Base-by-base conservation (phyloP, 2,797 vertebrate species). In the Bradypus variegatus region DNA sequence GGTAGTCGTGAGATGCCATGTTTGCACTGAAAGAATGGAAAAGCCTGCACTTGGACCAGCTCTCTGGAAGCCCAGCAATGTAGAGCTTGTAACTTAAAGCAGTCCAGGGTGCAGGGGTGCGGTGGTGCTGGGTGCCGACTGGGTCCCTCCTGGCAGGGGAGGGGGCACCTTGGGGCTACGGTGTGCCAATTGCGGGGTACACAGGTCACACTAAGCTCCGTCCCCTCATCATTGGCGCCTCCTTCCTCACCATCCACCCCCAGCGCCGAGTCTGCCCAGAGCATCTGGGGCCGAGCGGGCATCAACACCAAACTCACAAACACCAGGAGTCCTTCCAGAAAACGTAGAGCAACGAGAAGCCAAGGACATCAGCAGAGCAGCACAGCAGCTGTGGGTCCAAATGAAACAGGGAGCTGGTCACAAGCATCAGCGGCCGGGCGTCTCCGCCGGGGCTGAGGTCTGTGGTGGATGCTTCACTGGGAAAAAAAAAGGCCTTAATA, bases 391-490 rank as follows among this genome's bases (percentile, higher is more conserved):
- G 92, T 81, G 85, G 96, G 95, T 91, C 95, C 91, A 94, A 94
- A 95, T 94, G 75, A 96, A 96, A 96, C 89, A 36, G 60, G 76
- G 94, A 96, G 94, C 76, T 91, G 96, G 95, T 96, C 95, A 95
- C 95, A 94, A 95, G 96, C 89, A 25, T 5, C 29, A 94, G 92
- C 94, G 69, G 18, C 2, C 1, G 15, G 78, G 53, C 6, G 80
- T 91, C 89, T 97, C 95, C 97, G 90, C 93, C 96, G 96, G 13
- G 33, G 90, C 15, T 96, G 95, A 21, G 97, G 90, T 55, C 1
- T 97, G 97, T 0, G 97, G 98, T 0, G 98, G 98, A 94, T 98
- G 98, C 95, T 98, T 98, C 93, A 98, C 99, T 99, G 95, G 72
- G 91, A 94, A 94, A 92, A 89, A 89, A 78, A 73, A 64, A 65